Conservation (phyloP, 2,113 vertebrate genomes). For the Struthidea cinerea region DNA sequence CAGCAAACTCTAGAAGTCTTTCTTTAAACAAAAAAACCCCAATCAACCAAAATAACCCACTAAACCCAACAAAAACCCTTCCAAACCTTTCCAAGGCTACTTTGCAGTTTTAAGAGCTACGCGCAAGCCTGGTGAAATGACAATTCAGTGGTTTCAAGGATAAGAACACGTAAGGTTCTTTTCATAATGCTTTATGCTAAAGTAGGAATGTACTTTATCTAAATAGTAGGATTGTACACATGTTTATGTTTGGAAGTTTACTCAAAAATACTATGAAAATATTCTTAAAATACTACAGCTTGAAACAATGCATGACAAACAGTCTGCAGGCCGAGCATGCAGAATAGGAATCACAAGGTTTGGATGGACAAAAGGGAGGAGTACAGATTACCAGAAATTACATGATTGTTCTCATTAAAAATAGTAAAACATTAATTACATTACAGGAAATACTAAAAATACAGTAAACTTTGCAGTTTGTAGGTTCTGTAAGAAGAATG, state of each 20-base stretch:
- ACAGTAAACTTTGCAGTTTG: neutral
- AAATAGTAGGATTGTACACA: neutral
- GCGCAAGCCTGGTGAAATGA: neutral
- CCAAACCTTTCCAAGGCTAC: neutral
- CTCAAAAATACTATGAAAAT: constrained; percentile 33
- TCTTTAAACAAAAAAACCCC: neutral
- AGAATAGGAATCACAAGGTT: neutral
- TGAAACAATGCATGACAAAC: neutral
- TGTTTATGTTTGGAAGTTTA: constrained; percentile 12
- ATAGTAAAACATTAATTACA: constrained; percentile 9
- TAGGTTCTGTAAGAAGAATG: neutral
- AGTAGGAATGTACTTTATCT: neutral
- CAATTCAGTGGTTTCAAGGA: neutral
- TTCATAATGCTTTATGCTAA: neutral
- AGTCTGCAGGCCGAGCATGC: constrained; percentile 6
- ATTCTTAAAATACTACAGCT: constrained; percentile 17
- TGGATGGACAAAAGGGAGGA: neutral
- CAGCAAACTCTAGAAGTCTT: neutral
- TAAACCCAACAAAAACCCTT: neutral
- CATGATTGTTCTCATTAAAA: constrained; percentile 12
- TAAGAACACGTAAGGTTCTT: neutral
- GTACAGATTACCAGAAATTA: constrained; percentile 31
- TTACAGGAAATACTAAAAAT: constrained; percentile 27
- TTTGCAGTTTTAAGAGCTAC: neutral
- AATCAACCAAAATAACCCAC: neutral